phyloP scores from a whole-genome alignment of 2,797 vertebrate species.

The Danio aesculapii region DNA sequence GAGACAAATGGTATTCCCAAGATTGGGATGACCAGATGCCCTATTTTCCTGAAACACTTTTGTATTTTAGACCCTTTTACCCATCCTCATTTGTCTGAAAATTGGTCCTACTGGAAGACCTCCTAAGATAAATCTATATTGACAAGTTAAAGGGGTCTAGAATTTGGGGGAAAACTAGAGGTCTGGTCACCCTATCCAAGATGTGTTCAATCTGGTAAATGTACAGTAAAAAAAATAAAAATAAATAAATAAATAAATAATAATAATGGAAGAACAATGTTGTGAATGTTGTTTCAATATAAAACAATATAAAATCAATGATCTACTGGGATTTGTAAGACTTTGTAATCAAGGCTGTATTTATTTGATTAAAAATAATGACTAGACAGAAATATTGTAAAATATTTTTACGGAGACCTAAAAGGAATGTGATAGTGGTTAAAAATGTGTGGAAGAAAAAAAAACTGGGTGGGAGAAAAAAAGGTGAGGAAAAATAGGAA shows the following conservation, averaged over 20 bases:
- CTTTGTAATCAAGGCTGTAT: neutral
- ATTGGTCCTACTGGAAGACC: neutral
- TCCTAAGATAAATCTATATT: neutral
- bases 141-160: neutral
- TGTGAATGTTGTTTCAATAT: no score
- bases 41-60: conserved; percentile 13
- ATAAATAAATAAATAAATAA: conserved; percentile 3
- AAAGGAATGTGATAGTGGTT: no score
- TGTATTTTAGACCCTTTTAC: conserved; percentile 9
- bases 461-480: no score
- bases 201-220: conserved; percentile 2
- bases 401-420: neutral
- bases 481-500: no score
- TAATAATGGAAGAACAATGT: neutral
- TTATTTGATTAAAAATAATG: neutral
- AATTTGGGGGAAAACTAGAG: neutral
- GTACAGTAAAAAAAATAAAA: neutral
- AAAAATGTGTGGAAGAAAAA: no score
- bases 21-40: conserved; percentile 30
- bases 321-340: neutral
- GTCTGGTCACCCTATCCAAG: conserved; percentile 18
- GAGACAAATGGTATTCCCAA: conserved; percentile 24
- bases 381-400: neutral
- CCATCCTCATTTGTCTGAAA: neutral
- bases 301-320: no score